Base-by-base conservation (phyloP, 2,888 invertebrate species). In the Unio delphinus region DNA sequence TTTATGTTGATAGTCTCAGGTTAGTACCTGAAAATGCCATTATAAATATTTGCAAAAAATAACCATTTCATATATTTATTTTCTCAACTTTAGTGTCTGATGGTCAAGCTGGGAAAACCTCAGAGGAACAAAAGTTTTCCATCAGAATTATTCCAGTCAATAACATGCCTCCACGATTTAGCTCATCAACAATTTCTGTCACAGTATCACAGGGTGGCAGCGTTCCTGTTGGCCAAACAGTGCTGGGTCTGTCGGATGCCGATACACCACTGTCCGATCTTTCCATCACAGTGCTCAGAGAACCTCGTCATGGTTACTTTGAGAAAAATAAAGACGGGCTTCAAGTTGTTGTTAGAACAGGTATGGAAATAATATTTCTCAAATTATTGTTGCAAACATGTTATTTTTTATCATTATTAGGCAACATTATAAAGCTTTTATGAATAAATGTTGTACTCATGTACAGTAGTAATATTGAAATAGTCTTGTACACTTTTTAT, bases 121-220 rank as follows among this genome's bases (percentile, higher is more conserved):
- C 72, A 8, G 70, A 80, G 34, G 84, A 85, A 69, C 79, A 86
- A 69, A 81, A 78, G 71, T 87, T 87, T 69, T 79, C 79, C 26
- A 86, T 87, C 45, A 68, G 75, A 26, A 71, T 88, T 6, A 55
- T 83, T n/a, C 87, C 87, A 11, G 85, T 87, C 55, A 85, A 87
- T 75, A 87, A 86, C 78, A 80, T 78, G 62, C 80, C 86, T 17
- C 88, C 88, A 0, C 60, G 71, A 28, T 83, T 87, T 68, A 62
- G 69, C 3, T 64, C 80, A 28, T 65, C 75, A 8, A 71, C 67
- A 59, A 80, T 81, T 23, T 60, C 70, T 15, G 57, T 87, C 8
- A 78, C 70, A 11, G 82, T 86, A 28, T 68, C 85, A 57, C 79
- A 82, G 69, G 83, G 83, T 23, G 83, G 82, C 23, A 77, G 67